Evolutionary conservation across 2,888 invertebrate genomes (phyloP).

Genomic region (Platynereis dumerilii): DNA sequence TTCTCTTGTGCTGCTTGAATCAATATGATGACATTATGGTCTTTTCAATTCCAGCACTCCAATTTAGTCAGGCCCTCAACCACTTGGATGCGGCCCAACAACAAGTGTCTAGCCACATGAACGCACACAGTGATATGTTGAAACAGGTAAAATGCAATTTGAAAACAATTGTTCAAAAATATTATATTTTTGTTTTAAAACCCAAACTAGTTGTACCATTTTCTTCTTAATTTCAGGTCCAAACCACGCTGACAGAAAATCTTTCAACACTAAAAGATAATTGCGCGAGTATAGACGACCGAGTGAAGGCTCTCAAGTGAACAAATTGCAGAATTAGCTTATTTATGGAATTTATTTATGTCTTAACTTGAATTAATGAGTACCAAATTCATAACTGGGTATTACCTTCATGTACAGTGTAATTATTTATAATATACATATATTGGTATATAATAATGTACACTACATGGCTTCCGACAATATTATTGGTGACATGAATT

Average conservation of each 20-base stretch:
- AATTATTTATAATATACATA: too few relatives aligned
- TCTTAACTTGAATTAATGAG: too few relatives aligned
- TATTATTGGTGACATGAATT: too few relatives aligned
- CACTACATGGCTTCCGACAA: too few relatives aligned
- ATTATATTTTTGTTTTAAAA: slow-evolving; percentile 5
- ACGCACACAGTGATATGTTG: slow-evolving; percentile 54
- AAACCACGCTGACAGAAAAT: slow-evolving; percentile 48
- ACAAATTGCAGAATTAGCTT: background rate
- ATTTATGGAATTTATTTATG: too few relatives aligned
- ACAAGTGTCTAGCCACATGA: slow-evolving; percentile 50
- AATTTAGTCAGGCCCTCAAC: slow-evolving; percentile 83
- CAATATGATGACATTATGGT: too few relatives aligned
- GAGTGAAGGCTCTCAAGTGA: slow-evolving; percentile 42
- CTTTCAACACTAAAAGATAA: slow-evolving; percentile 48
- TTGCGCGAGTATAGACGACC: slow-evolving; percentile 45
- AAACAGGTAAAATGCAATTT: slow-evolving; percentile 46
- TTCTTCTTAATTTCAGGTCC: slow-evolving; percentile 43
- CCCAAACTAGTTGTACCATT: background rate
- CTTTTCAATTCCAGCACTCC: slow-evolving; percentile 74
- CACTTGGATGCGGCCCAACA: slow-evolving; percentile 68
- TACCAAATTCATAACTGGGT: too few relatives aligned
- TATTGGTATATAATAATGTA: too few relatives aligned
- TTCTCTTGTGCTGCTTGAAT: too few relatives aligned
- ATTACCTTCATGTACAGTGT: too few relatives aligned
- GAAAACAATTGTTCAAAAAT: background rate